A percentile compares a stretch with the other conserved stretches of the same genome.
phyloP scores from a whole-genome alignment of 2,888 invertebrate genomes.

The Scaptomyza polygonia region DNA sequence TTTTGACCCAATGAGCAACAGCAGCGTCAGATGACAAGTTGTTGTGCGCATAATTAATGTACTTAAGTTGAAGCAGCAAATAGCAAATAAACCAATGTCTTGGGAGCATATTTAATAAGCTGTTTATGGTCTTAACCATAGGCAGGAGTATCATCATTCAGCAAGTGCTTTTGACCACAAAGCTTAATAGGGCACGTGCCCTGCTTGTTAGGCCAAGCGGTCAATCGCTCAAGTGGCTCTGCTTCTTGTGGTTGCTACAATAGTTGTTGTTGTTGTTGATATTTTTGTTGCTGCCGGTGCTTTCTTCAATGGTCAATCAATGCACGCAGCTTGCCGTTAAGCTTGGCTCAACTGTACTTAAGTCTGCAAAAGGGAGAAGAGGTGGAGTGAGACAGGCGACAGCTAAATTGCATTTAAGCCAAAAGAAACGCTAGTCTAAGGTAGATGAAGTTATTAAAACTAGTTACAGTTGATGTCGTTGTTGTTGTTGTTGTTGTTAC shows the following conservation, averaged over 20 bases:
- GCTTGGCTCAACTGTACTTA: conserved; percentile 59
- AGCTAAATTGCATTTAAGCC: conserved; percentile 19
- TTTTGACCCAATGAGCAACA: conserved; percentile 55
- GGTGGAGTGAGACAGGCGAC: neutral
- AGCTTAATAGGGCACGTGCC: conserved; percentile 73
- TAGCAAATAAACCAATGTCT: conserved; percentile 11
- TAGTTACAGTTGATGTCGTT: conserved; percentile 30
- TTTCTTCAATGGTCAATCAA: conserved; percentile 57
- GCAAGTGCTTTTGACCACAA: conserved; percentile 60
- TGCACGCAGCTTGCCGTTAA: conserved; percentile 72
- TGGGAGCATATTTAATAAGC: conserved; percentile 47
- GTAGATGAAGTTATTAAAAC: conserved; percentile 71
- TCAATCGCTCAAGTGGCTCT: conserved; percentile 51
- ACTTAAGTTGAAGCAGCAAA: conserved; percentile 40
- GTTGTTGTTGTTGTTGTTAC: conserved; percentile 8
- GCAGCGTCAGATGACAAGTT: conserved; percentile 62
- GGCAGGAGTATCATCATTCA: conserved; percentile 45
- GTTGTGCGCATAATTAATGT: conserved; percentile 70
- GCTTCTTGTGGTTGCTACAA: conserved; percentile 39
- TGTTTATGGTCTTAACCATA: conserved; percentile 42
- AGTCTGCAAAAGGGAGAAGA: conserved; percentile 1
- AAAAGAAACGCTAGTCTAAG: conserved; percentile 15
- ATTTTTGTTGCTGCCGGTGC: conserved; percentile 8
- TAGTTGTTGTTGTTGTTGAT: neutral
- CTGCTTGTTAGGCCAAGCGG: conserved; percentile 66